Conservation (phyloP, 2,113 vertebrate genomes). For the Seriola aureovittata region DNA sequence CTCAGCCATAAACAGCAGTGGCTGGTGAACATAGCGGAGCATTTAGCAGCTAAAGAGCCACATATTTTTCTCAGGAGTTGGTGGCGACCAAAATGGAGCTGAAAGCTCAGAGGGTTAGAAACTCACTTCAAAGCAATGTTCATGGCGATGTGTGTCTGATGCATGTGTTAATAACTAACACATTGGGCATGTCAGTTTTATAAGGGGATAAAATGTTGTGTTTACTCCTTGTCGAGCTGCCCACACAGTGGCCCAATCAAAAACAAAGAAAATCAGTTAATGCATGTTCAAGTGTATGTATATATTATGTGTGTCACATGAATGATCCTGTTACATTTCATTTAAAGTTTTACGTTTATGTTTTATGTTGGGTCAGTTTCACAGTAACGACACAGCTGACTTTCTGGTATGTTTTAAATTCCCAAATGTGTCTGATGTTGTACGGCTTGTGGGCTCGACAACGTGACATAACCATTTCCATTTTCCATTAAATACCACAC, state of each 20-base stretch:
- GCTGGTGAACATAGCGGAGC: background rate
- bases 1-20: background rate
- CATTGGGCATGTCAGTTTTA: no score
- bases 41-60: background rate
- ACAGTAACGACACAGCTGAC: background rate
- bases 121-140: background rate
- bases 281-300: background rate
- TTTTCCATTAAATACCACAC: slow-evolving; percentile 49
- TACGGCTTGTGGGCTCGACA: slow-evolving; percentile 9
- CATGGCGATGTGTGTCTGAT: background rate
- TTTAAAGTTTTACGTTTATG: background rate
- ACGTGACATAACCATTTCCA: slow-evolving; percentile 9
- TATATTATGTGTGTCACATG: background rate
- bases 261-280: no score
- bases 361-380: background rate
- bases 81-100: background rate
- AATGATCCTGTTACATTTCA: background rate
- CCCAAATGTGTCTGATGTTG: slow-evolving; percentile 10
- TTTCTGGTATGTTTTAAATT: background rate
- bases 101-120: background rate
- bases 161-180: no score
- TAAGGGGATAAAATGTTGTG: no score
- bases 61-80: background rate
- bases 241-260: background rate
- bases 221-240: background rate